Base-by-base conservation (phyloP, 1,140 invertebrate species). In the Pteromalus puparum region DNA sequence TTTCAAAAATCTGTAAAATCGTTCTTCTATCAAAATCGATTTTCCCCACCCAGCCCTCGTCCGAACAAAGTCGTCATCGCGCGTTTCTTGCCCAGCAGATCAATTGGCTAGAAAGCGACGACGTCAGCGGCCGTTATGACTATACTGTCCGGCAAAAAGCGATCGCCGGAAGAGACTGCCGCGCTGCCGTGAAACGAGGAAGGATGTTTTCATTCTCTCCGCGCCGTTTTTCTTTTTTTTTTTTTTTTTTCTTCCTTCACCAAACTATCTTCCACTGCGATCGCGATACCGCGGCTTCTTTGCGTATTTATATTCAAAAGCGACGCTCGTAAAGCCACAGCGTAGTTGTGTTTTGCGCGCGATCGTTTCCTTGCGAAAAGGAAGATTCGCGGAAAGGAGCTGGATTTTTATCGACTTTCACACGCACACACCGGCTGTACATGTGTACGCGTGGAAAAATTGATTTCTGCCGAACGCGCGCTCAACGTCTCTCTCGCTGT, bases 91-190 rank as follows among this genome's bases (percentile, higher is more conserved):
- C 13, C 38, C 38, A 5, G 21, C 21, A 5, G 15, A 61, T 61
- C 26, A 30, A 24, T n/a, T 3, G 42, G 38, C 65, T 82, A 76
- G 81, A 76, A 83, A 76, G 81, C 81, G 74, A 83, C 81, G 74
- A 77, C 61, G 74, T 68, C 67, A 48, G 61, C 74, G 28, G 61
- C 34, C 73, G 74, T 76, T 76, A 76, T 83, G 74, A 68, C 53
- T 46, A n/a, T n/a, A 10, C 61, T 13, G 67, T 61, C 53, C n/a
- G 21, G 34, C 24, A 77, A 83, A 76, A 83, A 83, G 73, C 61
- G n/a, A 28, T 42, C 46, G 53, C 30, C 73, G 10, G 61, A 68
- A 72, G 68, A 81, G 21, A 74, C 38, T 28, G 68, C 38, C 26
- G 68, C 42, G 34, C 46, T 9, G 73, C 46, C 42, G 70, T 28